Conservation (phyloP, 2,113 vertebrate species). For the Epinephelus lanceolatus region DNA sequence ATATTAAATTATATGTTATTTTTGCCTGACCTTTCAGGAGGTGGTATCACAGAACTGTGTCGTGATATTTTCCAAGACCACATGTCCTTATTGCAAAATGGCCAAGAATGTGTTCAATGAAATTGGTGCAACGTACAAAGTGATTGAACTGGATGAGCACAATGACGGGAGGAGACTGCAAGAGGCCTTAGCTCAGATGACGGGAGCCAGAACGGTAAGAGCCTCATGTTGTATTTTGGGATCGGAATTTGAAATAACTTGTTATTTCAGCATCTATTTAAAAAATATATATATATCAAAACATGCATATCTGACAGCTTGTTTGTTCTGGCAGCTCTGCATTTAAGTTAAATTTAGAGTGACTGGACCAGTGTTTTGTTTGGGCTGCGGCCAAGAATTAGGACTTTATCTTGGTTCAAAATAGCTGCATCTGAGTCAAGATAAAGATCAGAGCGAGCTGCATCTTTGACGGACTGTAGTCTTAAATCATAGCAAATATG, state of each 20-base stretch:
- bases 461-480: neutral
- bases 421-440: slow-evolving; percentile 14
- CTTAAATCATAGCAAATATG: neutral
- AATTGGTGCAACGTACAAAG: slow-evolving; percentile 90
- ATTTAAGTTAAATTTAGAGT: slow-evolving; percentile 37
- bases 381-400: slow-evolving; percentile 1
- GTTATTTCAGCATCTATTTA: slow-evolving; percentile 23
- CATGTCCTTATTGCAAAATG: slow-evolving; percentile 93
- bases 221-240: neutral
- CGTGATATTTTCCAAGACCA: slow-evolving; percentile 97
- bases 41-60: slow-evolving; percentile 92
- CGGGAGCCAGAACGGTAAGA: slow-evolving; percentile 92
- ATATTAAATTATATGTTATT: neutral
- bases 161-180: slow-evolving; percentile 90
- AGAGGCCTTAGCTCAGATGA: slow-evolving; percentile 89
- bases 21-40: slow-evolving; percentile 83
- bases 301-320: slow-evolving; percentile 13
- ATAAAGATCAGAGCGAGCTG: neutral
- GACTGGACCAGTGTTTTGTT: slow-evolving; percentile 4
- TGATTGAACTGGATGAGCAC: slow-evolving; percentile 90
- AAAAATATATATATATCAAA: neutral
- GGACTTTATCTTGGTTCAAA: slow-evolving; percentile 10
- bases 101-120: slow-evolving; percentile 93
- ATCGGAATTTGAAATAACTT: neutral
- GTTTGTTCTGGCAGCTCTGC: slow-evolving; percentile 34